Base-by-base conservation (phyloP, 1,140 invertebrate species). In the Euschistus heros region DNA sequence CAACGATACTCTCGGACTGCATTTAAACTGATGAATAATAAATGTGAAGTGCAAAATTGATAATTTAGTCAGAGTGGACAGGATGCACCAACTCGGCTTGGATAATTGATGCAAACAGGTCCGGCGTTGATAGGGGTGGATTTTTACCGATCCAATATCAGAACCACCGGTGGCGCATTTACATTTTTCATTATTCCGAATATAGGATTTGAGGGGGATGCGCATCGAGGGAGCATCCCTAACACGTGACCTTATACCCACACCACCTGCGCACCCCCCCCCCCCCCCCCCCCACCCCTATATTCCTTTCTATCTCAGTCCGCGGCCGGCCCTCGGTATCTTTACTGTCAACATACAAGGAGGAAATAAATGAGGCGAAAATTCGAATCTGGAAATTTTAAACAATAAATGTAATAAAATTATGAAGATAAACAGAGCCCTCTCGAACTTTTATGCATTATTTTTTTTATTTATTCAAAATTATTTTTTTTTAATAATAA, bases 11-110 rank as follows among this genome's bases (percentile, higher is more conserved):
- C 44, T 44, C 62, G 17, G n/a, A 27, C 46, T 27, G 62, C 14
- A 24, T 63, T 44, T 26, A 63, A 63, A 63, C 62, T 22, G n/a
- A 20, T 57, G 54, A 57, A 57, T 57, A 24, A 57, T 57, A 57
- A 24, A 57, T 26, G 54, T 17, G 6, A 26, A 57, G 20, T 57
- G 54, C 54, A 27, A 26, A 15, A 26, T 15, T 57, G n/a, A 50
- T 50, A 50, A 50, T 50, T 50, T 22, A 50, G n/a, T 20, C 2
- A 18, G 54, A 24, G 24, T 57, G 54, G 15, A 24, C 24, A 26
- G 54, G 24, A 57, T 57, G 54, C 54, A 57, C 24, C 54, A 17
- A 20, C 24, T 26, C 54, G 24, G 3, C 8, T 8, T 57, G 54
- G 18, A 57, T 57, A 57, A 57, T 57, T 57, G 54, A 57, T 22